Evolutionary conservation across 2,888 invertebrate species (phyloP), one percentile per base, ranked within the genome.

Genomic region (Leptinotarsa juncta): DNA sequence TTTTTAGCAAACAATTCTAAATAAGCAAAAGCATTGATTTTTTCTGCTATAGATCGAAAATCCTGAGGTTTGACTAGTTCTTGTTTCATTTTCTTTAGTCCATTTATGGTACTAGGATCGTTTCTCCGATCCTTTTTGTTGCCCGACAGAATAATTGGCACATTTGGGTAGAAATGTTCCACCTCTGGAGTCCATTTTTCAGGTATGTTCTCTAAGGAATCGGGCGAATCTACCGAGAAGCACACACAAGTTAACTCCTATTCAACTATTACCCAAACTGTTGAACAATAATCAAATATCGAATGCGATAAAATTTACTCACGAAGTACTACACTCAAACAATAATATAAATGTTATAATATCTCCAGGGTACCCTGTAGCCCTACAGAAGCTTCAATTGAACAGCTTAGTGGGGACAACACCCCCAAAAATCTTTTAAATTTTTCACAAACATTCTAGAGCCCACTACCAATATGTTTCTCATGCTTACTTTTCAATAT

Each of bases 111-210:
- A 86, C 94, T 94, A 42, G 96, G 95, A 91, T 97, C 97, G 89
- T 96, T 96, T 86, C 97, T 94, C 86, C 97, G 92, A 91, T 98
- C 97, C 90, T 96, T 97, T 90, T 99, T 99, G 92, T 98, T 99
- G 84, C 99, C 99, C 85, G 99, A 99, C 86, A 99, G 92, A 85
- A 99, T 98, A 83, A 99, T 98, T 85, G 99, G 99, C 86, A 79
- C 98, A 89, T 97, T 98, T 81, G 99, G 98, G 90, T 99, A 99
- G 90, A 99, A 99, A 91, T 99, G 99, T 89, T 96, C 96, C 80
- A 87, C 97, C 91, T 99, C 99, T 67, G 99, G 99, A 81, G 97
- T 98, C 99, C 99, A 99, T 91, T 99, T 99, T 90, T 99, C 99
- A 80, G 97, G 97, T 89, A 99, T 98, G 91, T 99, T 99, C 91